phyloP scores from a whole-genome alignment of 37 sponge, comb jelly and placozoan species.

The Haliclona indistincta region DNA sequence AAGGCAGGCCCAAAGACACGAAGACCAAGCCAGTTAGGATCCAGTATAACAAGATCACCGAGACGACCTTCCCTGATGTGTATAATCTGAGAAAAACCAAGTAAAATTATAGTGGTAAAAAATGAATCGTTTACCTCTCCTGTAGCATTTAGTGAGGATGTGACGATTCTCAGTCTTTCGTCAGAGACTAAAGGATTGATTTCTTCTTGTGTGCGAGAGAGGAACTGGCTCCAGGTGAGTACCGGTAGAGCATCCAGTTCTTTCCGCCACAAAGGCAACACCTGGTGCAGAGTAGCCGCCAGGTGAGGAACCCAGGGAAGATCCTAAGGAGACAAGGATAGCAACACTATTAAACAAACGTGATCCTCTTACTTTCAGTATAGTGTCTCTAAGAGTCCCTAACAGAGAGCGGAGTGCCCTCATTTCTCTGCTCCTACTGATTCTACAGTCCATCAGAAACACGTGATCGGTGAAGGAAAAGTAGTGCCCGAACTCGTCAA shows the following conservation, averaged over 20 bases:
- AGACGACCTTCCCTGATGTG: conserved; percentile 56
- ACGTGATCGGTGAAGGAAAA: conserved; percentile 60
- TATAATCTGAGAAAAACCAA: conserved; percentile 46
- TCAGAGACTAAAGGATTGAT: conserved; percentile 85
- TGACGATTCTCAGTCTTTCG: conserved; percentile 34
- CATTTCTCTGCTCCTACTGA: conserved; percentile 58
- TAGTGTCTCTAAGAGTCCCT: conserved; percentile 15
- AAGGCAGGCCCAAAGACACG: conserved; percentile 81
- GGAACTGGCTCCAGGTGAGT: conserved; percentile 69
- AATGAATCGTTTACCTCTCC: conserved; percentile 72
- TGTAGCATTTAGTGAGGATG: conserved; percentile 62
- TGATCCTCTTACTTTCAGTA: conserved; percentile 52
- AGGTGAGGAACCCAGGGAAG: conserved; percentile 54
- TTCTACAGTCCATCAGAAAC: conserved; percentile 58
- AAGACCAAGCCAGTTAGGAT: conserved; percentile 77
- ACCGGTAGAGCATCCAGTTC: conserved; percentile 68
- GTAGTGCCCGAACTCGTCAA: conserved; percentile 53
- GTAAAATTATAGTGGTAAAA: neutral
- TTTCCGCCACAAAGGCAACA: conserved; percentile 56
- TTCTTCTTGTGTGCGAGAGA: conserved; percentile 25
- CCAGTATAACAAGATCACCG: conserved; percentile 70
- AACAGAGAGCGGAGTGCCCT: conserved; percentile 40
- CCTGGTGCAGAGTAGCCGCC: conserved; percentile 42
- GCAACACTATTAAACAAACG: neutral
- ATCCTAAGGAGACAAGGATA: conserved; percentile 3